Conservation (phyloP, 2,797 vertebrate species). For the Coreius guichenoti region DNA sequence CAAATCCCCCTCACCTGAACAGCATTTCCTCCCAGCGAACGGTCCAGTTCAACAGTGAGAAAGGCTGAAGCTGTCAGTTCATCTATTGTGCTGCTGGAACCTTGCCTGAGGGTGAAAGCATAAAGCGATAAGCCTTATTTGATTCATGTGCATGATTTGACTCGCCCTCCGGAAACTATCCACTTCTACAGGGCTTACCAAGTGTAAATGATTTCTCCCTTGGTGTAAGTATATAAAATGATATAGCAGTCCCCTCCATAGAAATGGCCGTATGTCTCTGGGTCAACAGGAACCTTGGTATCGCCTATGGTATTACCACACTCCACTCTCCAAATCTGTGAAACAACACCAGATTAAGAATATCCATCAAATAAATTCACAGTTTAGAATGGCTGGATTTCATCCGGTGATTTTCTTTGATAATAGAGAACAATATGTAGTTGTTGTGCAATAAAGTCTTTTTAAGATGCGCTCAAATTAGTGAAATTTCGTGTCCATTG, state of each 20-base stretch:
- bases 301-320: slow-evolving; percentile 70
- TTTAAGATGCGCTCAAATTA: neutral
- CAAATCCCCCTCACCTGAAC: slow-evolving; percentile 81
- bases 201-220: slow-evolving; percentile 74
- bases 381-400: neutral
- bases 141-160: neutral
- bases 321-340: slow-evolving; percentile 92
- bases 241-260: slow-evolving; percentile 93
- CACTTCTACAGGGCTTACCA: slow-evolving; percentile 64
- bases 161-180: neutral
- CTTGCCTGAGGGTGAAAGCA: slow-evolving; percentile 81
- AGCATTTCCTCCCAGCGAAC: slow-evolving; percentile 80
- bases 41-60: slow-evolving; percentile 89
- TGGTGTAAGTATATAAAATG: slow-evolving; percentile 86
- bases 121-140: slow-evolving; percentile 13
- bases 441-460: neutral
- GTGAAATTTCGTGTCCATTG: neutral
- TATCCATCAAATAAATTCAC: neutral
- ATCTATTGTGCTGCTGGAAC: slow-evolving; percentile 81
- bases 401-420: neutral
- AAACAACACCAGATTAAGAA: slow-evolving; percentile 23
- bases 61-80: slow-evolving; percentile 90
- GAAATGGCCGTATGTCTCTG: slow-evolving; percentile 82
- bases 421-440: neutral
- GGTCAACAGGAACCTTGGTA: slow-evolving; percentile 76